Conservation (phyloP, 2,888 invertebrate species). For the Hirtodrosophila alboralis region DNA sequence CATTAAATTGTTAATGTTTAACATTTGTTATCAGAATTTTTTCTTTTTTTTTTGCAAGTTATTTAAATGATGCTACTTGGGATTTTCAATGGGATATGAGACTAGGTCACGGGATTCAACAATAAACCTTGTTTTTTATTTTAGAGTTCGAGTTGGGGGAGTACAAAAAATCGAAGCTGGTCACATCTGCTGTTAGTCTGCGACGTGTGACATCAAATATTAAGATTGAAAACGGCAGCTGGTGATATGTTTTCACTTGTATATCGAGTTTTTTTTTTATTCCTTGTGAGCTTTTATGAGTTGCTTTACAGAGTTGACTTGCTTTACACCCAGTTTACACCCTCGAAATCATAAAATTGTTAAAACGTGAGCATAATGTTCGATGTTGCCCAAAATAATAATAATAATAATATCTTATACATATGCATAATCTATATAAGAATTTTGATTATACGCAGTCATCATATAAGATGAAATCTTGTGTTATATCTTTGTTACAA, state of each 20-base stretch:
- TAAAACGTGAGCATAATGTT: conserved; percentile 31
- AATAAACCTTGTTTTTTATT: conserved; percentile 26
- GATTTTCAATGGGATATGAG: conserved; percentile 4
- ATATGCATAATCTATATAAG: too few relatives aligned
- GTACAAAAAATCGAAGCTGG: conserved; percentile 18
- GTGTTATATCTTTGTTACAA: too few relatives aligned
- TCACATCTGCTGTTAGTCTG: conserved; percentile 60
- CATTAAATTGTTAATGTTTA: conserved; percentile 37
- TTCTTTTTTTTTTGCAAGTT: not conserved
- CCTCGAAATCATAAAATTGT: conserved; percentile 40
- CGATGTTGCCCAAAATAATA: conserved; percentile 9
- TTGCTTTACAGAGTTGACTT: not conserved
- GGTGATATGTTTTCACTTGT: conserved; percentile 54
- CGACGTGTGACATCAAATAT: conserved; percentile 75
- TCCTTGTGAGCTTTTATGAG: conserved; percentile 16
- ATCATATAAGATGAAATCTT: too few relatives aligned
- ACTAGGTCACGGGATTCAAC: conserved; percentile 39
- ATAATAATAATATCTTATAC: too few relatives aligned
- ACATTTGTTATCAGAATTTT: conserved; percentile 38
- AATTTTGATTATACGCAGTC: too few relatives aligned
- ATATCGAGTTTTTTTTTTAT: conserved; percentile 18
- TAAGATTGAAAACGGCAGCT: conserved; percentile 77
- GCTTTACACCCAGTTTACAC: conserved; percentile 46
- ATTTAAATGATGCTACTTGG: not conserved
- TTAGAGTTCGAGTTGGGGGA: too few relatives aligned